phyloP scores from a whole-genome alignment of 2,113 vertebrate genomes.

The Seriola dumerili region DNA sequence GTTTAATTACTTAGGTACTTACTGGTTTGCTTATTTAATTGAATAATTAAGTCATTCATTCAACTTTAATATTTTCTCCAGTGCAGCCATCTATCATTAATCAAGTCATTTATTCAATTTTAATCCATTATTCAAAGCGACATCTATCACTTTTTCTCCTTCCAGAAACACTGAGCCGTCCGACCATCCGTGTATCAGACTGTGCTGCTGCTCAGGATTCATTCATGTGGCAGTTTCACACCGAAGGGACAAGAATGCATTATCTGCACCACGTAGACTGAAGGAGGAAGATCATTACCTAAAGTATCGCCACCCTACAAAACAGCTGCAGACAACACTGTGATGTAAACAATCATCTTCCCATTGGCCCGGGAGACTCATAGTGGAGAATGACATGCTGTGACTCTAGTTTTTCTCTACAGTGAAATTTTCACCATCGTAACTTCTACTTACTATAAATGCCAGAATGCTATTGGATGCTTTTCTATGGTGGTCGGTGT shows the following conservation, averaged over 20 bases:
- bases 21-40: conserved; percentile 48
- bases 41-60: conserved; percentile 61
- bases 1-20: conserved; percentile 57
- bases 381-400: neutral
- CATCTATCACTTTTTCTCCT: conserved; percentile 27
- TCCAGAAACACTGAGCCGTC: conserved; percentile 12
- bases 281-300: conserved; percentile 12
- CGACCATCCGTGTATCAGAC: conserved; percentile 10
- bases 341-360: neutral
- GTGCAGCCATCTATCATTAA: conserved; percentile 48
- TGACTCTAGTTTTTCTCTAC: neutral
- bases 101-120: conserved; percentile 37
- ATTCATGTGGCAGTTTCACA: conserved; percentile 9
- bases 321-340: neutral
- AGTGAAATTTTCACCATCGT: neutral
- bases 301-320: neutral
- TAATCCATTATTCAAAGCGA: conserved; percentile 35
- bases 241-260: neutral
- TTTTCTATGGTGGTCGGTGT: neutral
- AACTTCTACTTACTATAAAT: neutral
- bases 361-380: neutral
- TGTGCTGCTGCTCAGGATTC: neutral
- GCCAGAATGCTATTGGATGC: neutral
- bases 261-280: neutral
- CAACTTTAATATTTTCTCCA: conserved; percentile 54